These are phyloP conservation scores for Autographa pulchrina DNA, from an alignment of 2,888 invertebrate species.

Conservation along the genomic window DNA sequence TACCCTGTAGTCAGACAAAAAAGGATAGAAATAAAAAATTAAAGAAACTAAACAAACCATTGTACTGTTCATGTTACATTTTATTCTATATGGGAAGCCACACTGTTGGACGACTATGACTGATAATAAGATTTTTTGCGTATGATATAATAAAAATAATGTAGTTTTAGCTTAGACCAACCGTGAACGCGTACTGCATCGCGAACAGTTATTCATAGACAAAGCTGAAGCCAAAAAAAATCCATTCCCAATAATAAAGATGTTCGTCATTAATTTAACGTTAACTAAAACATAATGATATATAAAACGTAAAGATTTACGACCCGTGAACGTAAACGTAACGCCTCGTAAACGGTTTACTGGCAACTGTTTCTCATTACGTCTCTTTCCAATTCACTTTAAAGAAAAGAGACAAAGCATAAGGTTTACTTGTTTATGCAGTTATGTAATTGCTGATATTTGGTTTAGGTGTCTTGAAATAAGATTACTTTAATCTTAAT, in stretches of 20 bases:
- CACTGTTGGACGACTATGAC: no score
- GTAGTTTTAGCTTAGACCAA: neutral
- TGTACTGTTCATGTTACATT: no score
- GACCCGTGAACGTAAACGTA: constrained; percentile 48
- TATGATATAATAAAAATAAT: no score
- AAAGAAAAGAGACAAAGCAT: constrained; percentile 28
- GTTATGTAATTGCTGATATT: constrained; percentile 50
- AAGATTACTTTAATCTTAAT: constrained; percentile 44
- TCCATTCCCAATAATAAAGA: constrained; percentile 24
- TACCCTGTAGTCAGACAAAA: no score
- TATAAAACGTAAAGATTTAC: constrained; percentile 56
- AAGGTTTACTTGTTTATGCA: constrained; percentile 48
- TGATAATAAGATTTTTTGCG: no score
- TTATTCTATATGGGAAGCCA: no score
- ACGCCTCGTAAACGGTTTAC: constrained; percentile 53
- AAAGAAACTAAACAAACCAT: no score
- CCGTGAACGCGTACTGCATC: neutral
- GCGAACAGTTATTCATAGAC: neutral
- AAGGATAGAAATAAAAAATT: no score
- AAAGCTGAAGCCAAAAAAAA: constrained; percentile 15
- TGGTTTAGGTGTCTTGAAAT: constrained; percentile 49
- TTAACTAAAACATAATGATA: constrained; percentile 52
- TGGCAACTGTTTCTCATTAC: constrained; percentile 34
- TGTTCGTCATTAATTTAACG: constrained; percentile 38
- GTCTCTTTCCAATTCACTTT: constrained; percentile 18